Conservation (phyloP, 2,797 vertebrate species). For the Gobionotothen gibberifrons region DNA sequence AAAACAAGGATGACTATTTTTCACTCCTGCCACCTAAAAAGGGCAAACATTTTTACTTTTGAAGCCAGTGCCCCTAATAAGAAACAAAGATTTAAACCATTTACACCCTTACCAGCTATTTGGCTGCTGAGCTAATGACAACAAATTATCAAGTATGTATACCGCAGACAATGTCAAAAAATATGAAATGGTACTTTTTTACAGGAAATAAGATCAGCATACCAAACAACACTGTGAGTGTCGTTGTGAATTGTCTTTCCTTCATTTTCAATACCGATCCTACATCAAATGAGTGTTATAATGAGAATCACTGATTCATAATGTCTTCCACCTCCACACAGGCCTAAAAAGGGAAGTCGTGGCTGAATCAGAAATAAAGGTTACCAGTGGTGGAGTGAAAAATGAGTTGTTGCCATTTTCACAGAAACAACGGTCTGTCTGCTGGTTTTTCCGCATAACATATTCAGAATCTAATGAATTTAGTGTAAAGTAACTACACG, state of each 20-base stretch:
- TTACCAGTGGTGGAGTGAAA: slow-evolving; percentile 9
- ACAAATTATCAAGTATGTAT: slow-evolving; percentile 13
- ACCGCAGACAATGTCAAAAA: background rate
- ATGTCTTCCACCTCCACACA: slow-evolving; percentile 29
- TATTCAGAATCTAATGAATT: background rate
- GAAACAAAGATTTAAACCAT: background rate
- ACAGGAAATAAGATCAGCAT: background rate
- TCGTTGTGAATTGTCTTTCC: background rate
- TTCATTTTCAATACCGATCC: slow-evolving; percentile 8
- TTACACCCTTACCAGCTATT: slow-evolving; percentile 1
- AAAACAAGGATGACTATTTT: no score
- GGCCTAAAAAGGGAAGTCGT: slow-evolving; percentile 34
- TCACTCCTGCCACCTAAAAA: no score
- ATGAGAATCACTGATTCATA: slow-evolving; percentile 32
- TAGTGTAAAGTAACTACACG: no score
- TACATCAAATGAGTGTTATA: background rate
- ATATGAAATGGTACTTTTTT: background rate
- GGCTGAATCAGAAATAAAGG: slow-evolving; percentile 30
- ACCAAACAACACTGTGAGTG: slow-evolving; percentile 10
- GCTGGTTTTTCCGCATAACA: background rate
- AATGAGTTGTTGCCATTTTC: slow-evolving; percentile 16
- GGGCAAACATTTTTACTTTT: no score
- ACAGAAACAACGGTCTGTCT: background rate
- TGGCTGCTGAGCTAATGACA: background rate
- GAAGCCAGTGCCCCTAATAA: no score